phyloP scores from a whole-genome alignment of 2,113 vertebrate genomes.

The Oceanodroma tethys region DNA sequence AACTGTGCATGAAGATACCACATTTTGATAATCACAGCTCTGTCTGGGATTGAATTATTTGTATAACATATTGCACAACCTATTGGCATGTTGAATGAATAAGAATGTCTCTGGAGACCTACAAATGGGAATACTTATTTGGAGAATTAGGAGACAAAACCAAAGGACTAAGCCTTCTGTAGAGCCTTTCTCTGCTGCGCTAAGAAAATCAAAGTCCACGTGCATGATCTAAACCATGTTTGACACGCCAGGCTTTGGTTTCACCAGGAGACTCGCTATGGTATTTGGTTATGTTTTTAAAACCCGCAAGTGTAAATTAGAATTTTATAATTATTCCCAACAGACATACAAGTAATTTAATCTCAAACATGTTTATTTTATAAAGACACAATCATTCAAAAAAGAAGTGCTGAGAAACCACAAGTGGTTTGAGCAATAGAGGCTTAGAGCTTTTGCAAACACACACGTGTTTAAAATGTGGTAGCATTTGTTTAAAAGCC shows the following conservation, averaged over 20 bases:
- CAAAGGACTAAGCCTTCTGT: neutral
- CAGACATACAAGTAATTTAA: slow-evolving; percentile 30
- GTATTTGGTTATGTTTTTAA: slow-evolving; percentile 45
- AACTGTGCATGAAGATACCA: neutral
- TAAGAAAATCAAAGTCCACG: slow-evolving; percentile 6
- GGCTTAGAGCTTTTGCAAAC: slow-evolving; percentile 24
- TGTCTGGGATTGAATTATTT: neutral
- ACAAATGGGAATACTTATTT: neutral
- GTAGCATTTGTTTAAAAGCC: slow-evolving; percentile 41
- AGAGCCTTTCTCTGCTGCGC: neutral
- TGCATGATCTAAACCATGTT: slow-evolving; percentile 50
- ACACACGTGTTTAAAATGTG: neutral
- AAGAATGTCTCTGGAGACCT: neutral
- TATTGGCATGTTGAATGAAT: neutral
- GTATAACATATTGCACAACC: neutral
- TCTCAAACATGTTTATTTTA: slow-evolving; percentile 60
- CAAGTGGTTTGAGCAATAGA: slow-evolving; percentile 52
- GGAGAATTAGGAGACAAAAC: neutral
- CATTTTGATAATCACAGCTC: neutral
- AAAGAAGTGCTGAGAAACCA: slow-evolving; percentile 58
- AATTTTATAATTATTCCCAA: slow-evolving; percentile 64
- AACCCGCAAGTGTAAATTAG: slow-evolving; percentile 49
- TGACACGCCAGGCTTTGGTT: slow-evolving; percentile 51
- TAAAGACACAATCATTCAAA: slow-evolving; percentile 58
- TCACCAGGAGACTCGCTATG: slow-evolving; percentile 23